Percentiles rank a stretch among this genome's conserved stretches.
These are phyloP conservation scores for Thecocarcelia acutangulata DNA, from an alignment of 2,888 invertebrate species.

Conservation along the genomic window DNA sequence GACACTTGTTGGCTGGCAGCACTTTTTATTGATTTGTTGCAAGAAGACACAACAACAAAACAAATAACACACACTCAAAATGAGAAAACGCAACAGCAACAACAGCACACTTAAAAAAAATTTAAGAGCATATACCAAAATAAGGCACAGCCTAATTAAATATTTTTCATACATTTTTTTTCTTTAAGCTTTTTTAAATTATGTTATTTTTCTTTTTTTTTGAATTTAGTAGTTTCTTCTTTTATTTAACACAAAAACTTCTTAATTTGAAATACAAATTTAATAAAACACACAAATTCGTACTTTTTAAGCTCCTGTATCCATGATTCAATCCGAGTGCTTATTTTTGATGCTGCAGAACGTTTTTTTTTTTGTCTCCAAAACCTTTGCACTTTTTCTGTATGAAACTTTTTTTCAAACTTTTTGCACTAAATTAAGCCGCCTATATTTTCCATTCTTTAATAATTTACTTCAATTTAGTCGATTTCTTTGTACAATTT, in stretches of 20 bases:
- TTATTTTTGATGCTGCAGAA: slow-evolving; percentile 26
- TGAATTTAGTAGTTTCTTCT: slow-evolving; percentile 20
- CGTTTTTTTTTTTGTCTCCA: slow-evolving; percentile 24
- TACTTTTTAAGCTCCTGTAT: slow-evolving; percentile 50
- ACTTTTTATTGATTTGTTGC: slow-evolving; percentile 80
- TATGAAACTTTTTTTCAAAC: slow-evolving; percentile 8
- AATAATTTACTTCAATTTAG: slow-evolving; percentile 21
- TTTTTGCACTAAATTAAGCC: not conserved
- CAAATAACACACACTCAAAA: slow-evolving; percentile 29
- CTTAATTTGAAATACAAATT: slow-evolving; percentile 8
- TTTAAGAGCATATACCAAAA: slow-evolving; percentile 57
- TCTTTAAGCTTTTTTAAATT: slow-evolving; percentile 21
- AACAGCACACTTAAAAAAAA: slow-evolving; percentile 37
- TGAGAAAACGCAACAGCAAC: slow-evolving; percentile 65
- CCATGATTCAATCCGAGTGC: slow-evolving; percentile 50
- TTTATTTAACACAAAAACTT: slow-evolving; percentile 1
- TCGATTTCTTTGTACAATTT: slow-evolving; percentile 16
- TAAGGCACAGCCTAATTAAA: slow-evolving; percentile 66
- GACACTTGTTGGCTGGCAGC: slow-evolving; percentile 70
- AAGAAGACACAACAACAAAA: slow-evolving; percentile 76
- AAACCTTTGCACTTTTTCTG: slow-evolving; percentile 49
- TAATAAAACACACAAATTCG: slow-evolving; percentile 16
- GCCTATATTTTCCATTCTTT: slow-evolving; percentile 8
- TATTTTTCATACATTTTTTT: slow-evolving; percentile 12
- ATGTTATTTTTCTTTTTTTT: slow-evolving; percentile 4